Base-by-base conservation (phyloP, 2,888 invertebrate species). In the Bellardia bayeri region DNA sequence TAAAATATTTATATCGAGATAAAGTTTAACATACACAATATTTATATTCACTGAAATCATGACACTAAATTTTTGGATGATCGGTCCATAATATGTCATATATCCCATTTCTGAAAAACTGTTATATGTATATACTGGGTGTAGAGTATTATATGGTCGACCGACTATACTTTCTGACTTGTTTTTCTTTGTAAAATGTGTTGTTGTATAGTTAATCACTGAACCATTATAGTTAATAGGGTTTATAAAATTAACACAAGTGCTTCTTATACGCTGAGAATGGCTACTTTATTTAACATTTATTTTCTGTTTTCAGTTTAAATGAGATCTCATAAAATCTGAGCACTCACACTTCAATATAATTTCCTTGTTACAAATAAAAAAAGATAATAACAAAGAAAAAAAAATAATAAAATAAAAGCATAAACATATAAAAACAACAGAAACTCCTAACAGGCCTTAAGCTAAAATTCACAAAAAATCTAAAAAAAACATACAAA, bases 331-430 rank as follows among this genome's bases (percentile, higher is more conserved):
- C 82, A 82, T 82, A 86, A 82, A 82, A 78, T 85, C 81, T 85
- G 81, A 64, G 42, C 58, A 56, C 81, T 81, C 69, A 56, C 75
- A 85, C 81, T 85, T 71, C 49, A 61, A 63, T 33, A 68, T 72
- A 82, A 86, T 72, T 81, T 85, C 63, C 64, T 64, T 76, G 79
- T 85, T 85, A 86, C n/a, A n/a, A n/a, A n/a, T n/a, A n/a, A n/a
- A n/a, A 82, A 75, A 63, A 64, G 69, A 74, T 75, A 80, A 30
- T 69, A 84, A 79, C 33, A 78, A 78, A 66, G 64, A 64, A 61
- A 61, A 37, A 42, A 61, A 33, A 74, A 30, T 56, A 45, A 45
- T 23, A 23, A 37, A 37, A 37, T 5, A 37, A 37, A 37, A 37
- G 3, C 5, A 37, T 37, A 66, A 42, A 33, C 49, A 72, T 72